phyloP scores from a whole-genome alignment of 2,888 invertebrate species.

The Eupithecia pulchellata region DNA sequence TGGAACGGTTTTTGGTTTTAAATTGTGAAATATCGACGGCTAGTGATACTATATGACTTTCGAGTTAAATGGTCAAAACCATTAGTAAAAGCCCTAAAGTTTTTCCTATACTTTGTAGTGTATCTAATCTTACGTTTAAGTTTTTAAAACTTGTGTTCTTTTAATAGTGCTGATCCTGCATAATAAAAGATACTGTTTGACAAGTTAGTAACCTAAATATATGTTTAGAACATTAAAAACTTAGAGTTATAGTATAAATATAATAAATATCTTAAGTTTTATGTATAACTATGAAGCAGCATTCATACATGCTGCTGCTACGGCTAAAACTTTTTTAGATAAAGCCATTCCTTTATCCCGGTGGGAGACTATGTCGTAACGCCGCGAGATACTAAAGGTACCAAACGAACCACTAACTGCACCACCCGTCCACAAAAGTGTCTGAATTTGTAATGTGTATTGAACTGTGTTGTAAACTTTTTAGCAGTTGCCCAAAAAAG shows the following conservation, averaged over 20 bases:
- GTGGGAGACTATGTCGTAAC: background rate
- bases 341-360: background rate
- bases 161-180: background rate
- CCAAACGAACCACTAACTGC: background rate
- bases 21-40: slow-evolving; percentile 36
- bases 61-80: background rate
- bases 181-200: background rate
- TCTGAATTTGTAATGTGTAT: no score
- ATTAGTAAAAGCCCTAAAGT: no score
- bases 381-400: background rate
- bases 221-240: background rate
- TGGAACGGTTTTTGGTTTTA: slow-evolving; percentile 39
- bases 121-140: no score
- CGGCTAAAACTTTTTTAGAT: background rate
- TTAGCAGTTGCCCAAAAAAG: no score
- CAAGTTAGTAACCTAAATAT: background rate
- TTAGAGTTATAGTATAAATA: background rate
- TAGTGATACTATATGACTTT: slow-evolving; percentile 6
- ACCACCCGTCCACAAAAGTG: background rate
- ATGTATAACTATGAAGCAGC: background rate
- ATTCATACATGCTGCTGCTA: no score
- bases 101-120: background rate
- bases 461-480: no score
- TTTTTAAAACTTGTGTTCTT: background rate
- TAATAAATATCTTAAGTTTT: no score